These are phyloP conservation scores for Pharmacophagus antenor DNA, from an alignment of 2,888 invertebrate genomes.

Conservation along the genomic window DNA sequence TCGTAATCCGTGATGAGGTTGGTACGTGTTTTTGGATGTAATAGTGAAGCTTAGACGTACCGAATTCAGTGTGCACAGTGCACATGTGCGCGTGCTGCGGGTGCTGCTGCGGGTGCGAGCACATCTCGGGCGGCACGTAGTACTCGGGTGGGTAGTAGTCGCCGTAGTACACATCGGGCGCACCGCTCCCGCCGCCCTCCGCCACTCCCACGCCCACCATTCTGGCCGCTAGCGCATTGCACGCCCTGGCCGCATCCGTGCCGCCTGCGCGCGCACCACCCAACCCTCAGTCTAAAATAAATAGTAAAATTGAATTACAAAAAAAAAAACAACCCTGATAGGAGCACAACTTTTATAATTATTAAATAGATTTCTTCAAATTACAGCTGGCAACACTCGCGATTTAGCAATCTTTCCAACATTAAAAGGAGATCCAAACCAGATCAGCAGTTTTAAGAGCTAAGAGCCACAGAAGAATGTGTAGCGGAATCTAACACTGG, in stretches of 20 bases:
- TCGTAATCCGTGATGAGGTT: not conserved
- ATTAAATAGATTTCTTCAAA: too few relatives aligned
- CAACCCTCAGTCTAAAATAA: slow-evolving; percentile 59
- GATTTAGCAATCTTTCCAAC: too few relatives aligned
- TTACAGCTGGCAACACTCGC: too few relatives aligned
- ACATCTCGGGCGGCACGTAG: slow-evolving; percentile 81
- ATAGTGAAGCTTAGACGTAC: slow-evolving; percentile 67
- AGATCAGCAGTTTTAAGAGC: too few relatives aligned
- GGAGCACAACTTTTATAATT: too few relatives aligned
- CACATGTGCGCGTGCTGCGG: slow-evolving; percentile 84
- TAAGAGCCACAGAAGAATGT: too few relatives aligned
- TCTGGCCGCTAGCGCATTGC: slow-evolving; percentile 65
- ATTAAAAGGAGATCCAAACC: too few relatives aligned
- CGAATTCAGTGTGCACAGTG: slow-evolving; percentile 87
- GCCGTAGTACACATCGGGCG: slow-evolving; percentile 77
- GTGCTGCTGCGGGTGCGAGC: slow-evolving; percentile 83
- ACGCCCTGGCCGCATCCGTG: slow-evolving; percentile 58
- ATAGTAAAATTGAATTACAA: slow-evolving; percentile 1
- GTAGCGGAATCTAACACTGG: too few relatives aligned
- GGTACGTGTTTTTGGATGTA: not conserved
- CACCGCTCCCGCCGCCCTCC: slow-evolving; percentile 65
- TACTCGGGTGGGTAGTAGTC: slow-evolving; percentile 82
- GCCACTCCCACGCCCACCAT: slow-evolving; percentile 78
- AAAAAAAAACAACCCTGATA: not conserved
- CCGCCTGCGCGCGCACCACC: slow-evolving; percentile 45